Conservation (phyloP, 2,113 vertebrate genomes). For the Syrrhaptes paradoxus region DNA sequence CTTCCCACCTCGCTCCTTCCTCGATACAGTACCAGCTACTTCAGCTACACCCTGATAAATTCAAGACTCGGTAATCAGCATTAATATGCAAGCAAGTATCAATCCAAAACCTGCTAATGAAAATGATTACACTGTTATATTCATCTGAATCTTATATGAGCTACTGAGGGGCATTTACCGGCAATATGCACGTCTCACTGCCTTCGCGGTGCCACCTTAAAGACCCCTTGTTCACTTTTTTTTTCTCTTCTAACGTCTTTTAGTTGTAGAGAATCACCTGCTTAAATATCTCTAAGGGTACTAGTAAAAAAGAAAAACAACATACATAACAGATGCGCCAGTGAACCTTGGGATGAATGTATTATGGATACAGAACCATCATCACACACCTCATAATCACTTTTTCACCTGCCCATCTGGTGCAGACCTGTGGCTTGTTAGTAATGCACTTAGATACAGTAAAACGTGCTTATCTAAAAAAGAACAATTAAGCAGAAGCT, state of each 20-base stretch:
- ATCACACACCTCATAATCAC: slow-evolving; percentile 77
- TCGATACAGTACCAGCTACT: background rate
- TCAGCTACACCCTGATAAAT: slow-evolving; percentile 41
- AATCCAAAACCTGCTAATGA: slow-evolving; percentile 60
- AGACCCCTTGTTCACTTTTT: slow-evolving; percentile 65
- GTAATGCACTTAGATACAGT: slow-evolving; percentile 3
- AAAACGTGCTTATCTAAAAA: slow-evolving; percentile 60
- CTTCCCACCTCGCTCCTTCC: slow-evolving; percentile 26
- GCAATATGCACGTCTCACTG: background rate
- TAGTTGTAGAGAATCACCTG: slow-evolving; percentile 57
- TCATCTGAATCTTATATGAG: slow-evolving; percentile 68
- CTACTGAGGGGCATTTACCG: slow-evolving; percentile 44
- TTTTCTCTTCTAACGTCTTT: slow-evolving; percentile 49
- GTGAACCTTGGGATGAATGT: slow-evolving; percentile 73
- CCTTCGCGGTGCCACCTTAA: slow-evolving; percentile 57
- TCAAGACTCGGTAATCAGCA: slow-evolving; percentile 31
- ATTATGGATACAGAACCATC: slow-evolving; percentile 67
- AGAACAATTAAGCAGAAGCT: slow-evolving; percentile 60
- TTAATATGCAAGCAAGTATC: slow-evolving; percentile 67
- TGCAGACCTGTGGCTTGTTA: slow-evolving; percentile 76
- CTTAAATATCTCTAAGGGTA: slow-evolving; percentile 64
- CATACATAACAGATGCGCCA: slow-evolving; percentile 67
- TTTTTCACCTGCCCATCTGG: slow-evolving; percentile 82
- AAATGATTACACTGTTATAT: slow-evolving; percentile 68
- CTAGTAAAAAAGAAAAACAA: slow-evolving; percentile 61